Evolutionary conservation across 2,888 invertebrate genomes (phyloP).

Genomic region (Latrodectus elegans): DNA sequence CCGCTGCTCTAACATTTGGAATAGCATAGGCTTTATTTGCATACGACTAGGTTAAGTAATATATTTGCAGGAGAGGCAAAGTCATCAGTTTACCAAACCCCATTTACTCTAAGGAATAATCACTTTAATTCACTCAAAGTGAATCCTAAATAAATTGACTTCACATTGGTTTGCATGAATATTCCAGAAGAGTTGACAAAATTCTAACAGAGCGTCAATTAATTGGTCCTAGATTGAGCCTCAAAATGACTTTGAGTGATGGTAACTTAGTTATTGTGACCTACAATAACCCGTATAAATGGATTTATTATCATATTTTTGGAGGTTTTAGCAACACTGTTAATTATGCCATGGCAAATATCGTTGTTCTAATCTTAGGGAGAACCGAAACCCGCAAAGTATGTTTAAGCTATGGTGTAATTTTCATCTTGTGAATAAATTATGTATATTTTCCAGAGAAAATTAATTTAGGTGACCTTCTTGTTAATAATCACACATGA

Average conservation of each 20-base stretch:
- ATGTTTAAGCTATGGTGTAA: constrained; percentile 30
- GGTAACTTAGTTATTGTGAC: constrained; percentile 29
- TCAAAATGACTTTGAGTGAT: constrained; percentile 35
- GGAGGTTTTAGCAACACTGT: constrained; percentile 23
- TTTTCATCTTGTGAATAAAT: constrained; percentile 35
- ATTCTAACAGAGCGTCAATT: constrained; percentile 60
- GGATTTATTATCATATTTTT: constrained; percentile 50
- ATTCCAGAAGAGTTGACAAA: constrained; percentile 58
- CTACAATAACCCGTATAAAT: constrained; percentile 26
- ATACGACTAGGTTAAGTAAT: constrained; percentile 37
- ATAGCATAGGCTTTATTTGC: constrained; percentile 42
- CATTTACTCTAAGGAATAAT: constrained; percentile 50
- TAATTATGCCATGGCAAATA: constrained; percentile 45
- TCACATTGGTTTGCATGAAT: constrained; percentile 34
- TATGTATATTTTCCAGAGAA: constrained; percentile 21
- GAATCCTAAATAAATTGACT: constrained; percentile 66
- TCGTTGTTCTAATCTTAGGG: constrained; percentile 45
- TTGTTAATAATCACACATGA: too few relatives aligned
- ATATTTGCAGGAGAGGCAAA: constrained; percentile 46
- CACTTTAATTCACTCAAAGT: constrained; percentile 51
- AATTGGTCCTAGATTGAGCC: constrained; percentile 40
- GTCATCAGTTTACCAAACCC: constrained; percentile 54
- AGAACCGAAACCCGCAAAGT: not conserved
- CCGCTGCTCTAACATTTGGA: constrained; percentile 7
- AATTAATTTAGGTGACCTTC: constrained; percentile 25